phyloP scores from a whole-genome alignment of 2,888 invertebrate species.

The Caenorhabditis sp. region DNA sequence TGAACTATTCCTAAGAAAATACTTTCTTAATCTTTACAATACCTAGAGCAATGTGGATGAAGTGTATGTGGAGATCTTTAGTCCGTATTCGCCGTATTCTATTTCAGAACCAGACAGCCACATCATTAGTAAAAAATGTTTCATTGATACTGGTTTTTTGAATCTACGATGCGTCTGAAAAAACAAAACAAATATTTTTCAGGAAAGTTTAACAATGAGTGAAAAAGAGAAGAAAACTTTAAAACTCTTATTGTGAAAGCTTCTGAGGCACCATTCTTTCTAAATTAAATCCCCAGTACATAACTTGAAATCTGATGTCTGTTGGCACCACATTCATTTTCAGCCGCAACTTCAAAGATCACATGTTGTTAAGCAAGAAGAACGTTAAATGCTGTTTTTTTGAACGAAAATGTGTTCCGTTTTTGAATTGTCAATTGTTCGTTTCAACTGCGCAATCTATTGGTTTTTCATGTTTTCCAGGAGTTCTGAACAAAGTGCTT shows the following conservation, averaged over 20 bases:
- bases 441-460: background rate
- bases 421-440: background rate
- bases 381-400: background rate
- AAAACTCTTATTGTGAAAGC: too few relatives aligned
- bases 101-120: conserved; percentile 8
- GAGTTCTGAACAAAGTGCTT: background rate
- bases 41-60: too few relatives aligned
- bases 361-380: background rate
- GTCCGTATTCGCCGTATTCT: background rate
- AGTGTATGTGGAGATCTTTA: background rate
- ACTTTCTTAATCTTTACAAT: background rate
- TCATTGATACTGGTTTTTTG: background rate
- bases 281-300: background rate
- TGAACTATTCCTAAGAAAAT: background rate
- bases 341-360: background rate
- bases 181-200: too few relatives aligned
- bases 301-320: background rate
- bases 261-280: background rate
- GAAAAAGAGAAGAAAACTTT: too few relatives aligned
- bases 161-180: background rate
- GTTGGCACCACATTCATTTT: background rate
- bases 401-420: background rate
- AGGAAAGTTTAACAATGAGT: too few relatives aligned
- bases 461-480: background rate
- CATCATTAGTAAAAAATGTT: background rate